Evolutionary conservation across 2,113 vertebrate genomes (phyloP).

Genomic region (Osmerus eperlanus): DNA sequence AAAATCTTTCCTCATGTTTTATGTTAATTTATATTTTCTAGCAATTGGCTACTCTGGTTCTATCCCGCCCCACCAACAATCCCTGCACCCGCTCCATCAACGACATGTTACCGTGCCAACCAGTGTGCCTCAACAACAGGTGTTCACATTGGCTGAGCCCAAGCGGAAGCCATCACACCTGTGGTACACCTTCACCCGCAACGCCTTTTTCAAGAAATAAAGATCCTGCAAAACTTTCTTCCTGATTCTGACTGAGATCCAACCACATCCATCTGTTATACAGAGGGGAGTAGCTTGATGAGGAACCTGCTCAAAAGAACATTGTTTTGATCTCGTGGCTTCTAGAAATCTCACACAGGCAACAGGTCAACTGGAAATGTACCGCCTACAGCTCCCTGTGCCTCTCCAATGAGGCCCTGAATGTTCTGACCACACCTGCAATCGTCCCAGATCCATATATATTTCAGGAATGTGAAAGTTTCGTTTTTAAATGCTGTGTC

Average conservation of each 20-base stretch:
- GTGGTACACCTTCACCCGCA: constrained; percentile 87
- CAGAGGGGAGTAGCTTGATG: no score
- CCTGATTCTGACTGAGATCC: no score
- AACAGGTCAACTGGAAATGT: no score
- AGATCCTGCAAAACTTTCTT: not conserved
- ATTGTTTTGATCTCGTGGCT: no score
- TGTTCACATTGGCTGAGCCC: constrained; percentile 92
- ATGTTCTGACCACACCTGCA: constrained; percentile 12
- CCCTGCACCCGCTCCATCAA: constrained; percentile 88
- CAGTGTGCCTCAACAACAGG: constrained; percentile 93
- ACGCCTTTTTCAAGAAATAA: constrained; percentile 87
- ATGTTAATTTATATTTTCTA: constrained; percentile 45
- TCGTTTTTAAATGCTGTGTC: constrained; percentile 1
- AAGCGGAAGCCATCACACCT: constrained; percentile 88
- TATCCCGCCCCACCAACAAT: constrained; percentile 77
- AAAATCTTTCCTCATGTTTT: not conserved
- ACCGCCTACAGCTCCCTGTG: not conserved
- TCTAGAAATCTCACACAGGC: no score
- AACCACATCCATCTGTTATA: no score
- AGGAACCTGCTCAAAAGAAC: no score
- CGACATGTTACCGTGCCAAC: constrained; percentile 93
- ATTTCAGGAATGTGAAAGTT: constrained; percentile 4
- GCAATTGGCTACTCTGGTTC: constrained; percentile 79
- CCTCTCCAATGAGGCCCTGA: constrained; percentile 7
- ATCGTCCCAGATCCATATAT: constrained; percentile 41